These are phyloP conservation scores for Acanthurus tractus DNA, from an alignment of 2,797 vertebrate genomes.

Conservation along the genomic window DNA sequence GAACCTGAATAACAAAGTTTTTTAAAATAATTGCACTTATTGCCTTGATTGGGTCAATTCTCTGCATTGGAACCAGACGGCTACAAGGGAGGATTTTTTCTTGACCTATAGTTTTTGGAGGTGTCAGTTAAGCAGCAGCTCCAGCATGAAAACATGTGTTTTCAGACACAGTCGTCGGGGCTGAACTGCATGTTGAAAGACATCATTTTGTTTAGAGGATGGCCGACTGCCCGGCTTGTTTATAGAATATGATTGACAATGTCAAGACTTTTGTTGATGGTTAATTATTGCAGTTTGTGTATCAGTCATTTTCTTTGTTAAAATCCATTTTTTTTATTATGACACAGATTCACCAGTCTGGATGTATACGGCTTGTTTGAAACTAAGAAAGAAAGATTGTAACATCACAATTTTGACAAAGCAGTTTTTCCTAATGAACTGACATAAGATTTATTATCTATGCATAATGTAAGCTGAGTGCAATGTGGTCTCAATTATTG, in stretches of 20 bases:
- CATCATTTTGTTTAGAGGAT: slow-evolving; percentile 15
- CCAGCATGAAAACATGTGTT: slow-evolving; percentile 43
- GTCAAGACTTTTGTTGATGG: slow-evolving; percentile 21
- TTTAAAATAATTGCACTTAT: slow-evolving; percentile 41
- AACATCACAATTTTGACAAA: slow-evolving; percentile 20
- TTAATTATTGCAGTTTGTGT: slow-evolving; percentile 19
- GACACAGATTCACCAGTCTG: slow-evolving; percentile 2
- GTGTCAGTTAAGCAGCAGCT: slow-evolving; percentile 44
- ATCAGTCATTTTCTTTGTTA: neutral
- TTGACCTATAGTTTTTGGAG: slow-evolving; percentile 17
- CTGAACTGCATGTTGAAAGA: slow-evolving; percentile 10
- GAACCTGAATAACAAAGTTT: slow-evolving; percentile 35
- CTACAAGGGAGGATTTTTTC: neutral
- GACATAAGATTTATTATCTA: slow-evolving; percentile 31
- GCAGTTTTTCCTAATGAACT: slow-evolving; percentile 27
- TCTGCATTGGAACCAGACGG: slow-evolving; percentile 18
- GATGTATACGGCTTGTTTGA: neutral
- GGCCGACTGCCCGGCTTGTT: slow-evolving; percentile 33
- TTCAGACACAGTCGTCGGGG: slow-evolving; percentile 20
- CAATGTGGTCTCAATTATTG: slow-evolving; percentile 30
- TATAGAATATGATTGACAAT: slow-evolving; percentile 22
- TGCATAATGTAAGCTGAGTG: neutral
- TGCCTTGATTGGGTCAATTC: slow-evolving; percentile 46
- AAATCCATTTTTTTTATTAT: neutral
- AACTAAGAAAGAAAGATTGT: neutral